Percentiles rank a stretch among this genome's conserved stretches.
phyloP scores from a whole-genome alignment of 2,113 vertebrate genomes.

The Jacana jacana region DNA sequence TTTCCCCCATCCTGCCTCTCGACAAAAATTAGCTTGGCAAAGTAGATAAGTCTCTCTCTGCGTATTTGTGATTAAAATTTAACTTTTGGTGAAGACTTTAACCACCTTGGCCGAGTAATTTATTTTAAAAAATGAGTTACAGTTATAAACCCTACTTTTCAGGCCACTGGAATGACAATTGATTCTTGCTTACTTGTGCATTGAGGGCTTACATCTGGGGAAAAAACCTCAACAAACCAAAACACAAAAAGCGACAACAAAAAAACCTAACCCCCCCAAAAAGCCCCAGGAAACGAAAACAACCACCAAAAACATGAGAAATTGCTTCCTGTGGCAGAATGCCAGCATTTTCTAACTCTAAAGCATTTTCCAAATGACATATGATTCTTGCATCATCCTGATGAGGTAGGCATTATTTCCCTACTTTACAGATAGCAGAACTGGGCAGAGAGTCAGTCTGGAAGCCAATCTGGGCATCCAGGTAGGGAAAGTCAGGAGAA shows the following conservation, averaged over 20 bases:
- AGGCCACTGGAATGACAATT: background rate
- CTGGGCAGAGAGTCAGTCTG: background rate
- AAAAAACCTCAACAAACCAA: too few species aligned
- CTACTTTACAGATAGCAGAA: background rate
- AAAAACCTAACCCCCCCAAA: too few species aligned
- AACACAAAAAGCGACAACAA: too few species aligned
- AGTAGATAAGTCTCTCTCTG: too few species aligned
- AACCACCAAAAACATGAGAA: background rate
- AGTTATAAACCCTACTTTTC: background rate
- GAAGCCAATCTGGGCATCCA: background rate
- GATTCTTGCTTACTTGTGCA: background rate
- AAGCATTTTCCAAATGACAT: background rate
- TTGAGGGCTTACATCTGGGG: background rate
- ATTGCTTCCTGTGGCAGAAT: background rate
- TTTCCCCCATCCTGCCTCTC: background rate
- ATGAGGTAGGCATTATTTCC: conserved; percentile 59
- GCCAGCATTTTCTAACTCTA: background rate
- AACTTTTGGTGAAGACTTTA: conserved; percentile 15
- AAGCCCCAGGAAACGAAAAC: too few species aligned
- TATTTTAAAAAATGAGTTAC: background rate
- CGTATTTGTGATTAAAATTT: conserved; percentile 30
- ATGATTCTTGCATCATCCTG: conserved; percentile 13
- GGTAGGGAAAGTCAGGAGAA: background rate
- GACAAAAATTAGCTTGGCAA: conserved; percentile 37
- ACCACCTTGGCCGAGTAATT: background rate